Percentiles rank a stretch among this genome's conserved stretches.
Evolutionary conservation across 2,797 vertebrate genomes (phyloP).

Genomic region (Xenopus petersii): DNA sequence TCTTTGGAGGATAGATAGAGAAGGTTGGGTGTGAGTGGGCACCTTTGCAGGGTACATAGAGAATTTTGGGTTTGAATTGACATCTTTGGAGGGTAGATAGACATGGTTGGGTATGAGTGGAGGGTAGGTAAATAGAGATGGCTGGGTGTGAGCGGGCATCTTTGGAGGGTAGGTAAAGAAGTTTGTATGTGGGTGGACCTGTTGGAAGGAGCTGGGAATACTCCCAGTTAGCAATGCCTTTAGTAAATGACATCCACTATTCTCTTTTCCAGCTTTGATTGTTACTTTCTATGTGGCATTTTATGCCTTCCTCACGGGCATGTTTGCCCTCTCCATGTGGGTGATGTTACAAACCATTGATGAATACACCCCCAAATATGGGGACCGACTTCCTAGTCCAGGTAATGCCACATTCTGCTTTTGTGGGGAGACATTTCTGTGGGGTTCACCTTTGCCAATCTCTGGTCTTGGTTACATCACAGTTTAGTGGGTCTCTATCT

Average conservation of each 20-base stretch:
- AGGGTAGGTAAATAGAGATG: too few species aligned
- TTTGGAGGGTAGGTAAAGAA: too few species aligned
- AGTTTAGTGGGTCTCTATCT: too few species aligned
- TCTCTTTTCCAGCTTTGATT: constrained; percentile 75
- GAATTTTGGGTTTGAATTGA: neutral
- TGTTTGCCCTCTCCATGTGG: constrained; percentile 77
- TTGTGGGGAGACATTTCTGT: too few species aligned
- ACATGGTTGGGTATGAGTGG: too few species aligned
- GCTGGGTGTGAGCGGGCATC: too few species aligned
- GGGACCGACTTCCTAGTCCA: constrained; percentile 82
- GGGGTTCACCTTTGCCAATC: too few species aligned
- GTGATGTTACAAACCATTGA: constrained; percentile 89
- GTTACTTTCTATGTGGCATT: constrained; percentile 85
- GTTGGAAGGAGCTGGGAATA: too few species aligned
- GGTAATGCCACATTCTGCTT: constrained; percentile 60
- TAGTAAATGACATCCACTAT: neutral
- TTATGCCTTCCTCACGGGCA: constrained; percentile 81
- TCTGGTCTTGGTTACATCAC: too few species aligned
- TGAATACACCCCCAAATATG: constrained; percentile 85
- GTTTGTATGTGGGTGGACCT: neutral
- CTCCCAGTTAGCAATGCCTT: too few species aligned
- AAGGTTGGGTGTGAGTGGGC: constrained; percentile 44
- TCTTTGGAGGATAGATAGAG: constrained; percentile 43
- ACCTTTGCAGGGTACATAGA: neutral
- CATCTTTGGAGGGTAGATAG: too few species aligned